Base-by-base conservation (phyloP, 1,140 invertebrate species). In the Spodoptera frugiperda region DNA sequence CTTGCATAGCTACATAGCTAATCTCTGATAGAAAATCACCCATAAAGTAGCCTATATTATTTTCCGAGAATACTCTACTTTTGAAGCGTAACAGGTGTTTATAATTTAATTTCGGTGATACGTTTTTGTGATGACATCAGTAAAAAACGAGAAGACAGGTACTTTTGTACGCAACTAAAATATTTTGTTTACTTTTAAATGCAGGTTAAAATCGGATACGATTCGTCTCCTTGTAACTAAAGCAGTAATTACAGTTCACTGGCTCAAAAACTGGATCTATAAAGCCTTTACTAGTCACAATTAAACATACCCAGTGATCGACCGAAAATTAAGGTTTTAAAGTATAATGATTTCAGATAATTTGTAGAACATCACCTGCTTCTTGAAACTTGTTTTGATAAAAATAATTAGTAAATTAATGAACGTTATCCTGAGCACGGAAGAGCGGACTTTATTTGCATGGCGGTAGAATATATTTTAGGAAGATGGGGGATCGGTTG, bases 331-430 rank as follows among this genome's bases (percentile, higher is more conserved):
- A 63, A 33, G 33, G 39, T 63, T 63, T 63, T n/a, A 63, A 70
- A 63, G 12, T 53, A 33, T 65, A 17, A 67, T 67, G 15, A 49
- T 67, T 49, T 19, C 55, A 49, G 9, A 14, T 55, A 72, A 55
- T 57, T 57, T 25, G 63, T 57, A 17, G 17, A 61, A 59, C 55
- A 61, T 74, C 71, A 74, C 71, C 57, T 54, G 59, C 12, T 63
- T 46, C 33, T 19, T 59, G 11, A 57, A 49, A 67, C 61, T 61
- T 6, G 71, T 54, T 68, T 54, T 30, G 77, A 78, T 78, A 78
- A 75, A 70, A 74, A 53, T 53, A 78, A 75, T 73, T 54, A 75
- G 65, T 61, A 49, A 70, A 75, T 59, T 78, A 61, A 74, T 57
- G 39, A 76, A 54, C 44, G n/a, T 33, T 12, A 57, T 19, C 17